Evolutionary conservation across 2,113 vertebrate genomes (phyloP).

Genomic region (Vidua macroura): DNA sequence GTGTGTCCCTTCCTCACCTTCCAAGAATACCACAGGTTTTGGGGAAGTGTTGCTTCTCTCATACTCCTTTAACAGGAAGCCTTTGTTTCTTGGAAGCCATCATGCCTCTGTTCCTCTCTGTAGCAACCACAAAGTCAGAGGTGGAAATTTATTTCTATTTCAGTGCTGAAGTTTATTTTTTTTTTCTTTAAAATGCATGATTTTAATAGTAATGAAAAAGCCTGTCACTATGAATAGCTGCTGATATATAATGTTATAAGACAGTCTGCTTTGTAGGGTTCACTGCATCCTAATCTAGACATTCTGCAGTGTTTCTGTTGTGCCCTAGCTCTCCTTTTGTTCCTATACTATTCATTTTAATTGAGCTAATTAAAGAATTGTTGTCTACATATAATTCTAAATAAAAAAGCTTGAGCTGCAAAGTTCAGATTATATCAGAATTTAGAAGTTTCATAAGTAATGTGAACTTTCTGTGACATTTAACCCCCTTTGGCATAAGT

Average conservation of each 20-base stretch:
- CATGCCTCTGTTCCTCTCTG: not conserved
- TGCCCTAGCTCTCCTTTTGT: not conserved
- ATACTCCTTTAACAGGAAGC: not conserved
- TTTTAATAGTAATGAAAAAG: not conserved
- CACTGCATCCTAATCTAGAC: not conserved
- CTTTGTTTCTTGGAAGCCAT: not conserved
- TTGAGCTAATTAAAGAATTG: not conserved
- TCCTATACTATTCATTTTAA: not conserved
- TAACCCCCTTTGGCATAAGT: not conserved
- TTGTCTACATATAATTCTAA: not conserved
- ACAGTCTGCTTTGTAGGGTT: fast-evolving
- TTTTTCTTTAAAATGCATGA: not conserved
- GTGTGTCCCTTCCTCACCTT: not conserved
- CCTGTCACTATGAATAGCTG: not conserved
- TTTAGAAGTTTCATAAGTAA: not conserved
- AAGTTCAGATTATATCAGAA: not conserved
- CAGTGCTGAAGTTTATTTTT: not conserved
- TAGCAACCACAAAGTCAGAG: not conserved
- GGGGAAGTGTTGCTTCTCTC: not conserved
- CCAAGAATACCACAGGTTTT: not conserved
- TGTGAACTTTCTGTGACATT: not conserved
- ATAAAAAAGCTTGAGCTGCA: not conserved
- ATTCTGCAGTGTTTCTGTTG: not conserved
- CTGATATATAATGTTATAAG: not conserved
- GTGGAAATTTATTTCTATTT: not conserved